Evolutionary conservation across 1,140 invertebrate species (phyloP), one percentile per base, ranked within the genome.

Genomic region (Parasteatoda tepidariorum): DNA sequence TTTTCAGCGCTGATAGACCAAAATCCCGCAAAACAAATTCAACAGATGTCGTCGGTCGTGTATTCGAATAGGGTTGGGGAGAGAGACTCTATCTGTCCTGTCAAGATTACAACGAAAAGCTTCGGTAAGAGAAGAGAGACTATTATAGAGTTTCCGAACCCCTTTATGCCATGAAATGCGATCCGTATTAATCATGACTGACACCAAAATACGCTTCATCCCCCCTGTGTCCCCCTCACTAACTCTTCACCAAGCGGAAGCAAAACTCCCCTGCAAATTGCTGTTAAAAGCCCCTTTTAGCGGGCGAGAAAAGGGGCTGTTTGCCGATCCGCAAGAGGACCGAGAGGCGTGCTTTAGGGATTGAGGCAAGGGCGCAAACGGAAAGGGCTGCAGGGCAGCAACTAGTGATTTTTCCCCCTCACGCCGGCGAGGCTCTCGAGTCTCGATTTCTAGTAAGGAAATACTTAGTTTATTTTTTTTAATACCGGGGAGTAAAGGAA

Each of bases 201-300:
- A 79, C 76, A 79, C n/a, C 62, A 22, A 22, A n/a, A 33, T 66
- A 24, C 75, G 4, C 55, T 24, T 38, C 28, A 24, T 0, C 13
- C 28, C 64, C 30, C 30, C 2, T n/a, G n/a, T n/a, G n/a, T n/a
- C 61, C n/a, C 11, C 61, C 24, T 28, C 61, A 15, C 15, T 28
- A 18, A n/a, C 31, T n/a, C n/a, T 61, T 38, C 34, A 41, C 22
- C 22, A 55, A 38, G 48, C 24, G 48, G 48, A 55, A 57, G 28
- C 33, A 41, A 34, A 38, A 54, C 22, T 66, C 33, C 76, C 64
- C 30, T 57, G 54, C 76, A 79, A 79, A 79, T 79, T 79, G 76
- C 76, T 79, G 76, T 59, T 79, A 79, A 79, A 79, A 79, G 76
- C 76, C 76, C 62, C 76, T 79, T 79, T 79, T 79, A 79, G 76